phyloP scores from a whole-genome alignment of 2,113 vertebrate species.

The Corapipo altera region DNA sequence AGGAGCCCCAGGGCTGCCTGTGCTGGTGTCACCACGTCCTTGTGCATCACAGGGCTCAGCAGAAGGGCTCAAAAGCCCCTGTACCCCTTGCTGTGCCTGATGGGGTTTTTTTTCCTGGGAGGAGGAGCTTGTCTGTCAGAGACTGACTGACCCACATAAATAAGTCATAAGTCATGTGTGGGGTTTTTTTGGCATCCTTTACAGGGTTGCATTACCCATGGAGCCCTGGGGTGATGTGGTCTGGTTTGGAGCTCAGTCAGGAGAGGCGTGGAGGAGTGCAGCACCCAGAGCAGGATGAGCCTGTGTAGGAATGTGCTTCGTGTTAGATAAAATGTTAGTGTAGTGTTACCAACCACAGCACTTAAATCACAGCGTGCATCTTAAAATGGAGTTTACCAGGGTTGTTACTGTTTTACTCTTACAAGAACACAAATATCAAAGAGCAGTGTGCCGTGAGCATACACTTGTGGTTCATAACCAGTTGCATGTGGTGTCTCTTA shows the following conservation, averaged over 20 bases:
- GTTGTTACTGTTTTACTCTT: not conserved
- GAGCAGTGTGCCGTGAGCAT: rapidly evolving
- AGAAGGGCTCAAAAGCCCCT: not conserved
- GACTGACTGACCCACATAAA: not conserved
- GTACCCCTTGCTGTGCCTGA: rapidly evolving
- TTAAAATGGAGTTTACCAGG: not conserved
- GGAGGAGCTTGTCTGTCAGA: not conserved
- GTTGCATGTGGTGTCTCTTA: not conserved
- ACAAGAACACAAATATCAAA: not conserved
- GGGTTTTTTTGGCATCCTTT: not conserved
- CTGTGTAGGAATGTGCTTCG: not conserved
- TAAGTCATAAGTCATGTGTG: not conserved
- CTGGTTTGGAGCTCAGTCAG: not conserved
- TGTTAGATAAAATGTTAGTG: not conserved
- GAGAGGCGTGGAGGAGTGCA: not conserved
- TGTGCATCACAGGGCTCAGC: rapidly evolving
- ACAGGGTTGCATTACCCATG: not conserved
- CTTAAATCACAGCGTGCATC: not conserved
- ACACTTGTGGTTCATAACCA: not conserved
- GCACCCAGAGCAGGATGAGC: not conserved
- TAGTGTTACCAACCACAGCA: not conserved
- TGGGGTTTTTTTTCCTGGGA: not conserved
- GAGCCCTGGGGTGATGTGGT: not conserved
- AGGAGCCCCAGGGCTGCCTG: rapidly evolving
- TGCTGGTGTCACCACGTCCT: not conserved